These are phyloP conservation scores for Akabosia matsudoensis DNA, from an alignment of 1,140 invertebrate species.

Conservation along the genomic window DNA sequence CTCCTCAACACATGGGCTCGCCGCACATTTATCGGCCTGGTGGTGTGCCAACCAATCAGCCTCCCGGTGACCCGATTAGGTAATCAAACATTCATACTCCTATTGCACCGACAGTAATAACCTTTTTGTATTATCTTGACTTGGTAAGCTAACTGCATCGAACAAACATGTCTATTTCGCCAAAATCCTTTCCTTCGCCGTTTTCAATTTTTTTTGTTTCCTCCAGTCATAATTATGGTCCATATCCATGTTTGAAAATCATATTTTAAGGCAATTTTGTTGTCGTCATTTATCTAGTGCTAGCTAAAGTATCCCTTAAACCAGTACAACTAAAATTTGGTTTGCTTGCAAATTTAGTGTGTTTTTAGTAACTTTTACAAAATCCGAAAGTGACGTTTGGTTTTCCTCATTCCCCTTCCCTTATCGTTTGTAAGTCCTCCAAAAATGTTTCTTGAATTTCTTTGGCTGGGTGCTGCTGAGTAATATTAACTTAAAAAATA, in stretches of 20 bases:
- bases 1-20: slow-evolving; percentile 48
- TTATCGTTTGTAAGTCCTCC: too few species aligned
- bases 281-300: too few species aligned
- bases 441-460: too few species aligned
- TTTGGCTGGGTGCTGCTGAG: not conserved
- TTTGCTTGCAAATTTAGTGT: not conserved
- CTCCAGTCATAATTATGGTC: too few species aligned
- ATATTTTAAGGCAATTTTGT: too few species aligned
- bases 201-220: too few species aligned
- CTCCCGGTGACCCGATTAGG: slow-evolving; percentile 26
- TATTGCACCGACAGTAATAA: not conserved
- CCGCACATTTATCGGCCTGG: slow-evolving; percentile 33
- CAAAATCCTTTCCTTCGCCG: too few species aligned
- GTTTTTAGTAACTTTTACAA: not conserved
- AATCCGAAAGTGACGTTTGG: not conserved
- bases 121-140: not conserved
- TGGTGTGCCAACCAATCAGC: slow-evolving; percentile 24
- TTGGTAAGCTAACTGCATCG: not conserved
- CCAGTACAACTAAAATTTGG: too few species aligned
- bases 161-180: too few species aligned
- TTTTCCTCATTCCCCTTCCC: not conserved
- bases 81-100: not conserved
- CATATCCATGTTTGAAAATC: too few species aligned
- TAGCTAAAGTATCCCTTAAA: too few species aligned
- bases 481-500: too few species aligned